phyloP scores from a whole-genome alignment of 2,888 invertebrate genomes.

The Epirrhoe tristata region DNA sequence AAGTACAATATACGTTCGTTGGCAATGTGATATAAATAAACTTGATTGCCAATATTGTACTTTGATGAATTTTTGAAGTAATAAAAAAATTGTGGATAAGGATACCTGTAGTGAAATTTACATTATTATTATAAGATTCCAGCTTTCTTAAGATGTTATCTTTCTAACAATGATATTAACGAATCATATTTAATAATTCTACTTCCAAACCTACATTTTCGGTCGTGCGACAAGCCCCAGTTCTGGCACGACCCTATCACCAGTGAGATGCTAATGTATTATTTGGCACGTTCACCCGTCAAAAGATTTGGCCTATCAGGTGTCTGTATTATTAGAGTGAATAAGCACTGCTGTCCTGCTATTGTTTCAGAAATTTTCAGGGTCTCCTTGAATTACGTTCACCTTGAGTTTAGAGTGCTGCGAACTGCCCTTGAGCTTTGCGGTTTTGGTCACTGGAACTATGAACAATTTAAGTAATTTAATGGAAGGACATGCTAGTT shows the following conservation, averaged over 20 bases:
- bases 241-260: constrained; percentile 69
- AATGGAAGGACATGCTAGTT: constrained; percentile 26
- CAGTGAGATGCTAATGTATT: constrained; percentile 81
- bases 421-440: constrained; percentile 54
- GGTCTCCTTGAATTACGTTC: constrained; percentile 57
- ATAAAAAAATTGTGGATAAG: too few species aligned
- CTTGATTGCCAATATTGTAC: constrained; percentile 50
- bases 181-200: constrained; percentile 51
- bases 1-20: constrained; percentile 35
- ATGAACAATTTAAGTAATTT: constrained; percentile 20
- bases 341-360: constrained; percentile 47
- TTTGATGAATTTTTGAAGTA: constrained; percentile 56
- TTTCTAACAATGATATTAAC: constrained; percentile 44
- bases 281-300: constrained; percentile 73
- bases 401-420: constrained; percentile 50
- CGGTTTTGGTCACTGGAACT: constrained; percentile 50
- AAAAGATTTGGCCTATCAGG: constrained; percentile 64
- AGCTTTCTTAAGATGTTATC: constrained; percentile 34
- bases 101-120: background rate
- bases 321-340: constrained; percentile 69
- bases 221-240: constrained; percentile 54
- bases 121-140: constrained; percentile 31
- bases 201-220: constrained; percentile 49
- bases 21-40: constrained; percentile 46
- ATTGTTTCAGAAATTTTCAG: constrained; percentile 56